Conservation (phyloP, 2,113 vertebrate genomes). For the Chascanopsetta lugubris region DNA sequence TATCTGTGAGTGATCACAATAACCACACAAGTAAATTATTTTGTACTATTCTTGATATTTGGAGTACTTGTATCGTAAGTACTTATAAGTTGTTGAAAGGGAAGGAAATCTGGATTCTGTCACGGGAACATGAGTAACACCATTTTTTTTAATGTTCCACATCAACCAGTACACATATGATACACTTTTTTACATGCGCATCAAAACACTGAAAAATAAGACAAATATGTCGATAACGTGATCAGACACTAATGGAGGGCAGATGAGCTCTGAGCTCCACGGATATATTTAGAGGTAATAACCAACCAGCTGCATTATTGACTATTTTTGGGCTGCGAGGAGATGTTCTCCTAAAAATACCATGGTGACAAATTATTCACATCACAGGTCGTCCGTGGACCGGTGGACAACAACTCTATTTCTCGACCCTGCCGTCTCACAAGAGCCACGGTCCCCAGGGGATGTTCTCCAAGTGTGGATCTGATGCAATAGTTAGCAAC, state of each 20-base stretch:
- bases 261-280: slow-evolving; percentile 37
- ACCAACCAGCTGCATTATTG: slow-evolving; percentile 61
- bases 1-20: too few relatives aligned
- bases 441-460: slow-evolving; percentile 45
- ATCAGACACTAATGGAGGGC: slow-evolving; percentile 16
- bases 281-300: slow-evolving; percentile 68
- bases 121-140: neutral
- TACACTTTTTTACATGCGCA: too few relatives aligned
- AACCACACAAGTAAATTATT: too few relatives aligned
- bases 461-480: slow-evolving; percentile 46
- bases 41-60: too few relatives aligned
- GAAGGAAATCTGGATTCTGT: neutral
- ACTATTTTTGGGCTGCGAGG: slow-evolving; percentile 68
- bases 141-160: neutral
- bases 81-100: too few relatives aligned
- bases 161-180: neutral
- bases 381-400: slow-evolving; percentile 47
- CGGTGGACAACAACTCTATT: slow-evolving; percentile 47
- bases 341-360: slow-evolving; percentile 72
- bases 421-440: slow-evolving; percentile 3
- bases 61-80: too few relatives aligned
- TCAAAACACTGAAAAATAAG: too few relatives aligned
- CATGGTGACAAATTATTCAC: slow-evolving; percentile 52
- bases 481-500: slow-evolving; percentile 83
- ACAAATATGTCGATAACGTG: too few relatives aligned